phyloP scores from a whole-genome alignment of 2,888 invertebrate species.

The Cantharis nigra region DNA sequence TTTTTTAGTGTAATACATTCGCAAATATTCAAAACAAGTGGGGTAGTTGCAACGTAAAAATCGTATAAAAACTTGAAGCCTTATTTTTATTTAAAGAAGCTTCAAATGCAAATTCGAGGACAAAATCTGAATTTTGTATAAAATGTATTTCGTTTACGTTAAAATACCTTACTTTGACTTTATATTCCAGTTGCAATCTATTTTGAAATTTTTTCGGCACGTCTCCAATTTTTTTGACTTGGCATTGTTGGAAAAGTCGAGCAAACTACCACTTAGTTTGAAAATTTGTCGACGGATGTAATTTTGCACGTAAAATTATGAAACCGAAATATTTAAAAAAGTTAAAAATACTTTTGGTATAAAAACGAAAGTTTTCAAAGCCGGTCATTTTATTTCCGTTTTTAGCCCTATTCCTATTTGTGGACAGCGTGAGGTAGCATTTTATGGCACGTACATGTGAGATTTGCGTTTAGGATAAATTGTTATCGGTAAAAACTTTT shows the following conservation, averaged over 20 bases:
- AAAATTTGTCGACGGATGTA: neutral
- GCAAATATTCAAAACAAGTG: neutral
- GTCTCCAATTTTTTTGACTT: neutral
- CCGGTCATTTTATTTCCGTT: constrained; percentile 27
- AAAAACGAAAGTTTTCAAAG: constrained; percentile 25
- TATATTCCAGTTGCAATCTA: neutral
- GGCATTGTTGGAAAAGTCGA: no score
- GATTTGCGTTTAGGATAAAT: constrained; percentile 11
- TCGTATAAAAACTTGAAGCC: neutral
- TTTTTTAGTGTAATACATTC: neutral
- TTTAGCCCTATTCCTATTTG: constrained; percentile 23
- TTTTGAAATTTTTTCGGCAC: neutral
- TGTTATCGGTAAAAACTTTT: neutral
- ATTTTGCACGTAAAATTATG: neutral
- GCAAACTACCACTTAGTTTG: neutral
- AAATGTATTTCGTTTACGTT: neutral
- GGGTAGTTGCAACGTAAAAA: neutral
- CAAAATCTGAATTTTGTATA: constrained; percentile 26
- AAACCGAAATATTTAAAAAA: constrained; percentile 15
- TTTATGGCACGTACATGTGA: constrained; percentile 25
- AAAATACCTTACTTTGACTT: constrained; percentile 6
- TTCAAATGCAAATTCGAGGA: constrained; percentile 23
- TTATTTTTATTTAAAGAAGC: constrained; percentile 14
- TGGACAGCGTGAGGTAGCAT: constrained; percentile 21
- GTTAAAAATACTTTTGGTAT: constrained; percentile 12